Conservation (phyloP, 2,797 vertebrate genomes). For the Chrosomus eos region DNA sequence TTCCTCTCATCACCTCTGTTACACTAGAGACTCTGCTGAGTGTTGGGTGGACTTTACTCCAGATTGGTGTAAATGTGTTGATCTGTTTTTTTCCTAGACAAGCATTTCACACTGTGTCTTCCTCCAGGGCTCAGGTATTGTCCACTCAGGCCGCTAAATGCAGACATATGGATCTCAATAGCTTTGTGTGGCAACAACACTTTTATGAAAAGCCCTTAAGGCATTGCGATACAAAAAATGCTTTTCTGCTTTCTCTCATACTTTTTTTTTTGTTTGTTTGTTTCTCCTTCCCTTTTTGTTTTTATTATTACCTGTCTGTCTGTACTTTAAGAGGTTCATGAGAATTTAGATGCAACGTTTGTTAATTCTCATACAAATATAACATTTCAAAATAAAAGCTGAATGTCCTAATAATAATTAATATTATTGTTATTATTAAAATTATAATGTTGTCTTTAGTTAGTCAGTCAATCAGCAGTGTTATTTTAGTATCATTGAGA, state of each 20-base stretch:
- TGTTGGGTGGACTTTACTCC: background rate
- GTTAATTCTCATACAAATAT: background rate
- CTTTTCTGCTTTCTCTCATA: background rate
- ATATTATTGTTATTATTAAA: background rate
- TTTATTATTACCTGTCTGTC: background rate
- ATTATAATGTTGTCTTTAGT: background rate
- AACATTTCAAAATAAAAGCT: background rate
- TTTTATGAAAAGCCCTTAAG: slow-evolving; percentile 40
- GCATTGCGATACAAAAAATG: slow-evolving; percentile 14
- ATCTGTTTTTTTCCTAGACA: slow-evolving; percentile 32
- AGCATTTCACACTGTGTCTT: slow-evolving; percentile 26
- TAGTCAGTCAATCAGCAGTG: background rate
- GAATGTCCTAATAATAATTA: background rate
- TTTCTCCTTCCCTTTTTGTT: background rate
- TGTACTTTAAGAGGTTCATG: background rate
- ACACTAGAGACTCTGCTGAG: slow-evolving; percentile 12
- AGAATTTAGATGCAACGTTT: background rate
- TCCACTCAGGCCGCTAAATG: slow-evolving; percentile 40
- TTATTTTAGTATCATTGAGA: background rate
- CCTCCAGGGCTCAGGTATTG: slow-evolving; percentile 22
- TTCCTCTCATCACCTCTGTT: slow-evolving; percentile 24
- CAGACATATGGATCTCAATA: slow-evolving; percentile 48
- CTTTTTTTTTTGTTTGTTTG: background rate
- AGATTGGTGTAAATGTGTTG: slow-evolving; percentile 41
- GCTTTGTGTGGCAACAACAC: slow-evolving; percentile 6